Conservation (phyloP, 2,113 vertebrate genomes). For the Datnioides undecimradiatus region DNA sequence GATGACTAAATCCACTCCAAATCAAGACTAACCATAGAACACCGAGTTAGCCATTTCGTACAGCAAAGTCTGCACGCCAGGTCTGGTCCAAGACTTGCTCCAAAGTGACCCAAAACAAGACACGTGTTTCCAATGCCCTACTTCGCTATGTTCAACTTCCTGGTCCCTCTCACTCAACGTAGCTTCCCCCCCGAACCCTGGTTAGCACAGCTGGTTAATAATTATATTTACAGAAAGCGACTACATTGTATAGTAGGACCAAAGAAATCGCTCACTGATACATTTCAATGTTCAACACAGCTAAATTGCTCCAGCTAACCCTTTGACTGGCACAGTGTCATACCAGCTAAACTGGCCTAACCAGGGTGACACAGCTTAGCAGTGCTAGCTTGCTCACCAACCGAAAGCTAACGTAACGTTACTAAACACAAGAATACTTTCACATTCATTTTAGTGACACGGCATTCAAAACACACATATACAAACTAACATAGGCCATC, state of each 20-base stretch:
- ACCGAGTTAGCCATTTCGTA: neutral
- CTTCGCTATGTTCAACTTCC: conserved; percentile 64
- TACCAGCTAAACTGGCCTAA: conserved; percentile 27
- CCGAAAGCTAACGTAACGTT: conserved; percentile 30
- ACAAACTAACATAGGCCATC: neutral
- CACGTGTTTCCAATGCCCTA: conserved; percentile 74
- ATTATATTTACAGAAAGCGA: neutral
- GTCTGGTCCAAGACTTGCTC: conserved; percentile 8
- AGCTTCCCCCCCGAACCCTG: neutral
- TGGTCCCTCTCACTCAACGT: conserved; percentile 30
- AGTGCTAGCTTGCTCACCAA: conserved; percentile 18
- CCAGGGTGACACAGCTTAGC: conserved; percentile 61
- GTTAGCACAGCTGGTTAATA: neutral
- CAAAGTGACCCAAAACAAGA: conserved; percentile 77
- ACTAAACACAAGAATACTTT: neutral
- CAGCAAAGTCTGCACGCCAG: neutral
- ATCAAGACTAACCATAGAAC: neutral
- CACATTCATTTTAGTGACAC: neutral
- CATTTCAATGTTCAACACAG: neutral
- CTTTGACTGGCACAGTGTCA: neutral
- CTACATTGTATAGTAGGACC: neutral
- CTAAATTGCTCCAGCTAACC: neutral
- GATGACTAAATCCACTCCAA: neutral
- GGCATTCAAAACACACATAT: neutral
- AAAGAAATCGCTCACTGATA: too few relatives aligned